phyloP scores from a whole-genome alignment of 2,113 vertebrate species.

The Empidonax alnorum region DNA sequence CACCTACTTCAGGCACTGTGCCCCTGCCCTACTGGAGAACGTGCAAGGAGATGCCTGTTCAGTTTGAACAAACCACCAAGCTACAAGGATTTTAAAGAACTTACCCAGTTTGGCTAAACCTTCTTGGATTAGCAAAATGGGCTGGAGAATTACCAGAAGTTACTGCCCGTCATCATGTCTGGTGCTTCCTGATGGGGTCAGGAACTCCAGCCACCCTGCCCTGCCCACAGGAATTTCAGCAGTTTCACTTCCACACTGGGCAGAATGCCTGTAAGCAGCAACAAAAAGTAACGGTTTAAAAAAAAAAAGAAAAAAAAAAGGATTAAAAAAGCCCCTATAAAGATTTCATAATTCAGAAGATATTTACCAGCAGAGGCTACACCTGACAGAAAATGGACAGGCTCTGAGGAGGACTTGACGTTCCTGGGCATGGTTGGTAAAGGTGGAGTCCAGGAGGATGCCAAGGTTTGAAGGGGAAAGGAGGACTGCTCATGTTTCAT shows the following conservation, averaged over 20 bases:
- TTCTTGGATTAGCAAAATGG: background rate
- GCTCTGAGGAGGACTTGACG: fast-evolving
- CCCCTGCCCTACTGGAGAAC: fast-evolving
- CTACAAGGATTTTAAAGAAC: background rate
- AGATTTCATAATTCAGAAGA: background rate
- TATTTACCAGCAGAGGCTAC: background rate
- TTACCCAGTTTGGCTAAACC: background rate
- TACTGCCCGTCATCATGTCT: background rate
- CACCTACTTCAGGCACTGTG: fast-evolving
- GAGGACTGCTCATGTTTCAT: background rate
- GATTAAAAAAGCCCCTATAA: background rate
- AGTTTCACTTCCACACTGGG: constrained; percentile 65
- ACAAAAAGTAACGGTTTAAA: background rate
- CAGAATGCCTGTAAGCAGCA: background rate
- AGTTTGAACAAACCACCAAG: background rate
- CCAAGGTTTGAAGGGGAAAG: background rate
- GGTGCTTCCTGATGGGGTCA: constrained; percentile 28
- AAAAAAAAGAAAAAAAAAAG: background rate
- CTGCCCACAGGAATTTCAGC: constrained; percentile 20
- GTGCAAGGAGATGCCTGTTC: fast-evolving
- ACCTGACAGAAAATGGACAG: background rate
- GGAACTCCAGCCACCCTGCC: background rate
- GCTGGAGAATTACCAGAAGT: background rate
- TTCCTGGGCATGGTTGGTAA: background rate
- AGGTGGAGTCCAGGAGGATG: background rate